phyloP scores from a whole-genome alignment of 1,140 invertebrate species.

The Drosophila tsacasi region DNA sequence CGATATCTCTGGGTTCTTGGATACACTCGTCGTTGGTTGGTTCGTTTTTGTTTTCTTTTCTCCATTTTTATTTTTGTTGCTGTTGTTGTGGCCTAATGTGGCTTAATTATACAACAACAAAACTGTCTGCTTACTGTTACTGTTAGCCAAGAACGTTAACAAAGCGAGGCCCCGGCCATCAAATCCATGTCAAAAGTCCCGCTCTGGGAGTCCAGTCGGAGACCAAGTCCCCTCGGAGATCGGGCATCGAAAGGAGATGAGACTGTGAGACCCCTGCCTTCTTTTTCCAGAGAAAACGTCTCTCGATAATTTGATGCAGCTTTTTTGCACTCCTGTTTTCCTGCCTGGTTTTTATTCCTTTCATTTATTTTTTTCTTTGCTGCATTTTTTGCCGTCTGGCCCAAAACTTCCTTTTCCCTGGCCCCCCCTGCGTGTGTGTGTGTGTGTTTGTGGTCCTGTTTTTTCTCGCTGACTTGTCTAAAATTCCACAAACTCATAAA shows the following conservation, averaged over 20 bases:
- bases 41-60: too few relatives aligned
- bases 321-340: constrained; percentile 23
- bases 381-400: constrained; percentile 5
- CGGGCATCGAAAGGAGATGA: constrained; percentile 17
- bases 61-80: neutral
- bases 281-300: constrained; percentile 70
- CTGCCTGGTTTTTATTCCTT: constrained; percentile 4
- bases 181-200: constrained; percentile 77
- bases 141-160: constrained; percentile 52
- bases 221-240: constrained; percentile 23
- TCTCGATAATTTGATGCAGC: constrained; percentile 73
- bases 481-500: constrained; percentile 81
- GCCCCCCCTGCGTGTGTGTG: neutral
- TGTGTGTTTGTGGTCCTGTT: constrained; percentile 12
- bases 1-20: neutral
- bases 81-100: constrained; percentile 60
- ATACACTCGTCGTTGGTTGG: too few relatives aligned
- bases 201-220: constrained; percentile 48
- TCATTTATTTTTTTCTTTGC: neutral
- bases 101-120: constrained; percentile 73
- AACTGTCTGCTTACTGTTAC: constrained; percentile 59
- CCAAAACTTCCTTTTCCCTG: constrained; percentile 9
- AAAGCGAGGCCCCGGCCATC: constrained; percentile 49
- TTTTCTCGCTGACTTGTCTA: constrained; percentile 45
- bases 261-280: constrained; percentile 3